Evolutionary conservation across 2,888 invertebrate genomes (phyloP).

Genomic region (Saturnia pavonia): DNA sequence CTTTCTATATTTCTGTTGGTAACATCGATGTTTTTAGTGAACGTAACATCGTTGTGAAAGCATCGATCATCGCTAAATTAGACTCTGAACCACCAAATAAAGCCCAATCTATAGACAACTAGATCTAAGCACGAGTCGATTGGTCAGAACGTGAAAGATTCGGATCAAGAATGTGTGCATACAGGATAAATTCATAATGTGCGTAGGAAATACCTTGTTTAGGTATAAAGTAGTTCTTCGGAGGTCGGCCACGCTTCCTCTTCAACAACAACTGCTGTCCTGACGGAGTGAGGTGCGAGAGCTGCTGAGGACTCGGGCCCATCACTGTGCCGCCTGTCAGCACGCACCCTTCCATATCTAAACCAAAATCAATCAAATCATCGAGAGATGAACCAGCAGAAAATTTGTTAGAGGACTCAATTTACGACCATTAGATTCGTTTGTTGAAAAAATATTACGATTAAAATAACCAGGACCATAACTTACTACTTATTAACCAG

Average conservation of each 20-base stretch:
- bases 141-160: background rate
- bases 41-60: too few species aligned
- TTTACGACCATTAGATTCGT: too few species aligned
- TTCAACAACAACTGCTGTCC: constrained; percentile 70
- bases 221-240: constrained; percentile 73
- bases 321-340: constrained; percentile 63
- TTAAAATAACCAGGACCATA: too few species aligned
- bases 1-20: too few species aligned
- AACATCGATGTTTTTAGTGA: too few species aligned
- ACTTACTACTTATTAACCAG: too few species aligned
- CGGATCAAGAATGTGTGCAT: background rate
- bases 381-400: too few species aligned
- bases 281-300: constrained; percentile 45
- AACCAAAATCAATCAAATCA: background rate
- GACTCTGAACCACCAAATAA: background rate
- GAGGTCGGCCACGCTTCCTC: constrained; percentile 71
- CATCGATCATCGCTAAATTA: too few species aligned
- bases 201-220: constrained; percentile 45
- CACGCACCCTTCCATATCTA: constrained; percentile 77
- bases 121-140: background rate
- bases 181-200: too few species aligned
- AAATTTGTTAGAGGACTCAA: too few species aligned
- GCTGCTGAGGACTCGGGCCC: constrained; percentile 39
- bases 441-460: too few species aligned
- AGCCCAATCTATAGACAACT: background rate